Base-by-base conservation (phyloP, 2,113 vertebrate species). In the Nibea coibor region DNA sequence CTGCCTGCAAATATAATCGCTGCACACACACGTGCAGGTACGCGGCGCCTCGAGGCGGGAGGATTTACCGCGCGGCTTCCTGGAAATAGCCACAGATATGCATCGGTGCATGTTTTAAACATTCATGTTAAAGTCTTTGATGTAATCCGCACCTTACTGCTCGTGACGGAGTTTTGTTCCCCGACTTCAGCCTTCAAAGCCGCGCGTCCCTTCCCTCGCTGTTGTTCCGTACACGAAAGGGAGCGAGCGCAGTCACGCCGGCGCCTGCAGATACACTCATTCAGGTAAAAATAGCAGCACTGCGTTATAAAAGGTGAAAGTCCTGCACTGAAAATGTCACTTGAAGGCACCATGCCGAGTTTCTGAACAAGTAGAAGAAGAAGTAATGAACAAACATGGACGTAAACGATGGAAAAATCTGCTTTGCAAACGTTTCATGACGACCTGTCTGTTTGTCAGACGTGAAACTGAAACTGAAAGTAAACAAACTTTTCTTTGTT, bases 71-170 rank as follows among this genome's bases (percentile, higher is more conserved):
- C 48, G 45, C 5, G 9, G 12, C 26, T 58, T 57, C 28, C 63
- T 58, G 71, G 65, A 75, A 54, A 66, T 71, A 81, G 67, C 42
- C 19, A 16, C 10, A 50, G 26, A 57, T 51, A 73, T 47, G 28
- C 10, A 67, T 72, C 28, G 3, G 17, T 22, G 43, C 15, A 20
- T 10, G n/a, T 66, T 16, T 12, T 31, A 8, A 66, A 24, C 53
- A 22, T 24, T 19, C 20, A 48, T 56, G 48, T 28, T 61, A 4
- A 16, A 57, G 57, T 31, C 45, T 59, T 61, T 51, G 28, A 57
- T 62, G 59, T 62, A 24, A 24, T 79, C 53, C 6, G 1, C 56
- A 20, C 53, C 76, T 71, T 72, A 9, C 47, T 22, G 28, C 65
- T 75, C 51, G 20, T 7, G 6, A 24, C 14, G 31, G 39, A 31